Conservation (phyloP, 2,797 vertebrate genomes). For the Catamblyrhynchus diadema region DNA sequence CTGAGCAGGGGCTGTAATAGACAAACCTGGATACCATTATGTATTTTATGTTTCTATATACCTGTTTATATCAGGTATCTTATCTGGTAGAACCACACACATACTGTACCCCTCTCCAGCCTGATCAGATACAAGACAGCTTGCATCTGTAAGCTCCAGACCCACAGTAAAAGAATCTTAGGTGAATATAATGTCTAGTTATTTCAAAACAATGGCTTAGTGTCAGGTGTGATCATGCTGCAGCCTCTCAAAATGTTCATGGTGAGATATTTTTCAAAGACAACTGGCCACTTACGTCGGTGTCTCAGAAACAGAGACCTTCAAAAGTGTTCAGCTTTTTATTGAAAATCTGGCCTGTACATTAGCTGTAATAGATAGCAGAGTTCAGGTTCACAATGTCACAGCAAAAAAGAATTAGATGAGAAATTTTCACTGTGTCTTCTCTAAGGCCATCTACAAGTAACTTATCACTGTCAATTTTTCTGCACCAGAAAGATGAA, state of each 20-base stretch:
- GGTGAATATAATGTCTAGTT: not conserved
- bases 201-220: not conserved
- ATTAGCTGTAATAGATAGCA: not conserved
- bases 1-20: not conserved
- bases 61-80: not conserved
- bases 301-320: not conserved
- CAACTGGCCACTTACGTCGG: fast-evolving
- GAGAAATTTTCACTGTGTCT: not conserved
- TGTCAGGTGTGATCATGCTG: not conserved
- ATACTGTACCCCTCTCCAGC: not conserved
- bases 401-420: not conserved
- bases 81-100: not conserved
- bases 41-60: not conserved
- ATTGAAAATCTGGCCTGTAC: not conserved
- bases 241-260: not conserved
- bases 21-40: not conserved
- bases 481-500: not conserved
- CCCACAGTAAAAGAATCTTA: not conserved
- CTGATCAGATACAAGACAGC: not conserved
- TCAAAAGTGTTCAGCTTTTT: not conserved
- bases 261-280: not conserved
- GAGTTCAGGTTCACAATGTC: not conserved
- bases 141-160: not conserved
- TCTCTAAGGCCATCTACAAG: not conserved
- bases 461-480: not conserved